Conservation (phyloP, 2,888 invertebrate genomes). For the Perithous albicinctus region DNA sequence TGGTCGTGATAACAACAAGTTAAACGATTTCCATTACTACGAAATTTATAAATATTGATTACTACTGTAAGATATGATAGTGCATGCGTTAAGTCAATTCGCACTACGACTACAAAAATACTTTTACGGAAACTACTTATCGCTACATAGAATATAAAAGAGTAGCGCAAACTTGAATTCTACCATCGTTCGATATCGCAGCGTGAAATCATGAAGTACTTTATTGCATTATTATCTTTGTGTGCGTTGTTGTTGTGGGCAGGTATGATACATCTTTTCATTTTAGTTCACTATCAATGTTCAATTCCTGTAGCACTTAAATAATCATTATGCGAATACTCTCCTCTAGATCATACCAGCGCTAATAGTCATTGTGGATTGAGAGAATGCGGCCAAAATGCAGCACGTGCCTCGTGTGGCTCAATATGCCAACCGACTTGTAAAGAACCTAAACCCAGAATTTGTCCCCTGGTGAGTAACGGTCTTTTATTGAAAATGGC, state of each 20-base stretch:
- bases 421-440: slow-evolving; percentile 4
- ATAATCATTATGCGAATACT: neutral
- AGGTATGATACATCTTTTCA: neutral
- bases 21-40: neutral
- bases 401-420: slow-evolving; percentile 1
- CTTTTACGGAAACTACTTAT: neutral
- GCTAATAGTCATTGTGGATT: no score
- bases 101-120: neutral
- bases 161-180: neutral
- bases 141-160: neutral
- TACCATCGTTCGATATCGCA: neutral
- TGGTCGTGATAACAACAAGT: neutral
- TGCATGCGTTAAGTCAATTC: no score
- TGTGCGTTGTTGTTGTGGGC: neutral
- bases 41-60: neutral
- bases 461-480: slow-evolving; percentile 14
- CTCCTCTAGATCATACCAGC: neutral
- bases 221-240: neutral
- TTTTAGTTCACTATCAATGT: neutral
- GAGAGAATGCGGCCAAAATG: neutral
- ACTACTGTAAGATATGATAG: no score
- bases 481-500: neutral
- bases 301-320: no score
- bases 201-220: slow-evolving; percentile 2
- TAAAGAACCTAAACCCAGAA: neutral